A percentile compares a stretch with the other conserved stretches of the same genome.
Evolutionary conservation across 2,113 vertebrate species (phyloP).

Genomic region (Rousettus leschenaultii): DNA sequence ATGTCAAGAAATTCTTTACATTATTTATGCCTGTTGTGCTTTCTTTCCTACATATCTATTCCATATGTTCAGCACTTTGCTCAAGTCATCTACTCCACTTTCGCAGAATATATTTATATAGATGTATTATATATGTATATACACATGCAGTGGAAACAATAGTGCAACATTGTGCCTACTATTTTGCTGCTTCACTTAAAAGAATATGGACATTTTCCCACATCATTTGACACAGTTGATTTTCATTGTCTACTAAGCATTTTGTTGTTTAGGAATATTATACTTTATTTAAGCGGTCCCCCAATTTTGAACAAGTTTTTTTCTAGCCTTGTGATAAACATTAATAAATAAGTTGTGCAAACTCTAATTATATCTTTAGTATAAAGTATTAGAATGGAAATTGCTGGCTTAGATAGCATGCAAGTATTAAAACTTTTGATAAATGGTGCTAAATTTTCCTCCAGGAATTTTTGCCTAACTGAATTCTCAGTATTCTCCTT

Average conservation of each 20-base stretch:
- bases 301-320: neutral
- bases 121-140: neutral
- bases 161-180: neutral
- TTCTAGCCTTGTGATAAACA: neutral
- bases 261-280: neutral
- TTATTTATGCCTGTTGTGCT: neutral
- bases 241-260: neutral
- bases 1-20: neutral
- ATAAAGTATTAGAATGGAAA: neutral
- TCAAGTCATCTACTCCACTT: neutral
- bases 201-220: neutral
- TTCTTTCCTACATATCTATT: neutral
- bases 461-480: neutral
- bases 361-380: neutral
- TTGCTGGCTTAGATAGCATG: neutral
- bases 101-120: neutral
- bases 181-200: neutral
- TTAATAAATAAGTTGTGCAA: neutral
- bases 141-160: fast-evolving
- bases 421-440: neutral
- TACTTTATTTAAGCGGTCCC: neutral
- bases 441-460: neutral
- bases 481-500: neutral
- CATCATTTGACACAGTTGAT: neutral
- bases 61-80: neutral